Conservation (phyloP, 2,888 invertebrate genomes). For the Macrosoma leucophasiata region DNA sequence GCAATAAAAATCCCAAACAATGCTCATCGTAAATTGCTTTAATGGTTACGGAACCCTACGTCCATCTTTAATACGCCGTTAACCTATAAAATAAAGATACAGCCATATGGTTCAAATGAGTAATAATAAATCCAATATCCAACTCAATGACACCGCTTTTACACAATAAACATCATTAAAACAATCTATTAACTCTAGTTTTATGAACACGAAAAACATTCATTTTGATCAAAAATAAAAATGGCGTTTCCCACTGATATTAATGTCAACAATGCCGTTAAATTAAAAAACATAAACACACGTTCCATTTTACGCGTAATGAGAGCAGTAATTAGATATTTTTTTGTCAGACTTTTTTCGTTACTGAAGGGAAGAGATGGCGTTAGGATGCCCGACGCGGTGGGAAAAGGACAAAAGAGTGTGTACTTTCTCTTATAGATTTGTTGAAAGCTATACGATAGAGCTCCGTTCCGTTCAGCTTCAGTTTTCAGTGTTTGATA, state of each 20-base stretch:
- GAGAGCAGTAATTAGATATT: constrained; percentile 41
- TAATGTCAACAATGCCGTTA: constrained; percentile 22
- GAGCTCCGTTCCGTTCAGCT: constrained; percentile 28
- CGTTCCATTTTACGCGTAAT: constrained; percentile 39
- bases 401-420: constrained; percentile 37
- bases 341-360: constrained; percentile 38
- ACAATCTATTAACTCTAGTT: no score
- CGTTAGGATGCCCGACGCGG: constrained; percentile 20
- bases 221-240: constrained; percentile 10
- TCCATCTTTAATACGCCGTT: constrained; percentile 29
- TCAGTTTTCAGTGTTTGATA: constrained; percentile 33
- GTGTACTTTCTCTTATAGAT: constrained; percentile 68
- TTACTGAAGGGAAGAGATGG: constrained; percentile 37
- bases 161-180: constrained; percentile 4
- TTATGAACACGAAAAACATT: constrained; percentile 8
- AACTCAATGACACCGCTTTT: constrained; percentile 6
- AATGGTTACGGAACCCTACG: constrained; percentile 28
- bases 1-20: constrained; percentile 32
- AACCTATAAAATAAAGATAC: constrained; percentile 29
- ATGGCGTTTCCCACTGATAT: constrained; percentile 29
- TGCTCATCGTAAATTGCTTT: constrained; percentile 33
- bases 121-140: constrained; percentile 27
- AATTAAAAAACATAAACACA: constrained; percentile 28
- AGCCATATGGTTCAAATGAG: constrained; percentile 28
- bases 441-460: constrained; percentile 55